Percentiles rank a stretch among this genome's conserved stretches.
Evolutionary conservation across 2,797 vertebrate genomes (phyloP).

Genomic region (Parotocinclus haroldoi): DNA sequence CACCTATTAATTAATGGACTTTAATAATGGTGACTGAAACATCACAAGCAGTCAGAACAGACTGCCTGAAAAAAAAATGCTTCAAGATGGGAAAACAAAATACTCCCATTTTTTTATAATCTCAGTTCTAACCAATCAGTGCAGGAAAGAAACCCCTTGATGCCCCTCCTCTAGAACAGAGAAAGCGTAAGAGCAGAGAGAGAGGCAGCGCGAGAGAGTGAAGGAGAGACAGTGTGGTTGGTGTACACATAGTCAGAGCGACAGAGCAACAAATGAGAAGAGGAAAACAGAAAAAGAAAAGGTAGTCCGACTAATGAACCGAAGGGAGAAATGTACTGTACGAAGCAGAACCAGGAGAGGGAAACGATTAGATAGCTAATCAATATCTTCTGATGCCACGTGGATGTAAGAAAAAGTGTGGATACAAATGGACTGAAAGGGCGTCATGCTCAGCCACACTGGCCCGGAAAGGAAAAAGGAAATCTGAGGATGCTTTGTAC

Average conservation of each 20-base stretch:
- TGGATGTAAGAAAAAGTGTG: conserved; percentile 33
- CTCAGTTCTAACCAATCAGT: conserved; percentile 56
- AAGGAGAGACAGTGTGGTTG: conserved; percentile 11
- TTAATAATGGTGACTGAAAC: too few relatives aligned
- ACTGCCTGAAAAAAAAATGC: conserved; percentile 11
- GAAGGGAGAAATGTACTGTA: not conserved
- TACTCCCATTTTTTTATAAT: conserved; percentile 52
- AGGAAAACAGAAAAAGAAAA: conserved; percentile 1
- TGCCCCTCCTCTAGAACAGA: conserved; percentile 50
- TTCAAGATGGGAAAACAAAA: not conserved
- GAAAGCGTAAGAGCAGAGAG: conserved; percentile 45
- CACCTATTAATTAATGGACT: conserved; percentile 21
- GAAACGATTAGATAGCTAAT: not conserved
- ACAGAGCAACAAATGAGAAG: conserved; percentile 4
- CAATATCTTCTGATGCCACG: conserved; percentile 30
- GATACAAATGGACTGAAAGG: conserved; percentile 10
- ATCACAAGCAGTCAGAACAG: conserved; percentile 15
- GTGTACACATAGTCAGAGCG: not conserved
- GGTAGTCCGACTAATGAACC: not conserved
- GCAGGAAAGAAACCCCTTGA: conserved; percentile 37
- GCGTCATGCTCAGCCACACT: not conserved
- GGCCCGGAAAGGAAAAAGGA: conserved; percentile 8
- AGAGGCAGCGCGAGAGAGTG: conserved; percentile 10
- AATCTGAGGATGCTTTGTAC: conserved; percentile 1
- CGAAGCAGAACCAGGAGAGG: not conserved